Evolutionary conservation across 2,113 vertebrate species (phyloP), one percentile per base, ranked within the genome.

Genomic region (Phyllopteryx taeniolatus): DNA sequence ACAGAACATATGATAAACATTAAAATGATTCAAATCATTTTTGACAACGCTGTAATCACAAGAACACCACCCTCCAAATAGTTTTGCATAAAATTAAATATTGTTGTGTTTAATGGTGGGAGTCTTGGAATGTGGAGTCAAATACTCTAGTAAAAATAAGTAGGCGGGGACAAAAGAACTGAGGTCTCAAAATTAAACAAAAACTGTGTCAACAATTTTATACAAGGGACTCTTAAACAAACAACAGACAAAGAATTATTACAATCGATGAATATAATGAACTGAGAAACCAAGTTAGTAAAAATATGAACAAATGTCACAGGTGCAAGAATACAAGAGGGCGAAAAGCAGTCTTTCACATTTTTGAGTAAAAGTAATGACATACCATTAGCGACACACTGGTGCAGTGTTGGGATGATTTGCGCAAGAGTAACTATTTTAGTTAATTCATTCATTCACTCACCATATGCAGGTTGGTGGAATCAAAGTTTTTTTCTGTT

Each of bases 1-100:
- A 47, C 43, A 31, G 44, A 66, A 66, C 62, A 66, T 46, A 15
- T 15, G 43, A 66, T 66, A n/a, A 66, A 14, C 42, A 66, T 66
- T 46, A 47, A 47, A 31, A 66, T 31, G n/a, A 66, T 47, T 66
- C 14, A 47, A 22, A 66, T 66, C 43, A 15, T 66, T 47, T 27
- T 66, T 66, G 5, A 63, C 61, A 20, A 35, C 3, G 35, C 35
- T 63, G 8, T 43, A 39, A 43, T 63, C 22, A 47, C 6, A 66
- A 31, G 31, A 59, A 59, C 9, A 59, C 22, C n/a, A 59, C 22
- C 27, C 63, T 46, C n/a, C 43, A 66, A 47, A 66, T 7, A 15
- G 42, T 66, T 46, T 31, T 6, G n/a, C n/a, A 66, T 46, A 15
- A 3, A 47, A 65, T 22, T 65, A 13, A 46, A 46, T 27, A 44